Evolutionary conservation across 2,888 invertebrate genomes (phyloP).

Genomic region (Nemapogon koenigi): DNA sequence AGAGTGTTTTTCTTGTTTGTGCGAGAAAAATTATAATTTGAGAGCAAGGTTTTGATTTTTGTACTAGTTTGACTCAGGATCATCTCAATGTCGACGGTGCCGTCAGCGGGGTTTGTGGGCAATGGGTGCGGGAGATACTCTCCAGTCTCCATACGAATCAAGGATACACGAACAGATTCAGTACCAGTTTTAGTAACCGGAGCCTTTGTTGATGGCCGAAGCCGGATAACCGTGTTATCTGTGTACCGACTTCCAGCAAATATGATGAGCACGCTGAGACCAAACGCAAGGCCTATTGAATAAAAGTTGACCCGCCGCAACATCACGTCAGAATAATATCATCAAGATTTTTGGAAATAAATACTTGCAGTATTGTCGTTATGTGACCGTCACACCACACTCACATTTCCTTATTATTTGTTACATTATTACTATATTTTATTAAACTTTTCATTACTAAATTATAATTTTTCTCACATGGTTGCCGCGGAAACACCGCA

Average conservation of each 20-base stretch:
- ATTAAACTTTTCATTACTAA: conserved; percentile 34
- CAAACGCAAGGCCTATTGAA: conserved; percentile 59
- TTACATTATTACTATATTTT: conserved; percentile 42
- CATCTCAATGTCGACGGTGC: conserved; percentile 39
- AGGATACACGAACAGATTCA: too few species aligned
- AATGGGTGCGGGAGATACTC: conserved; percentile 28
- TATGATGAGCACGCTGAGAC: conserved; percentile 57
- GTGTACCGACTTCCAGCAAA: conserved; percentile 63
- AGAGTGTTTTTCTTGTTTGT: conserved; percentile 71
- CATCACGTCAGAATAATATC: conserved; percentile 49
- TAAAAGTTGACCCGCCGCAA: conserved; percentile 59
- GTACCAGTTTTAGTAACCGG: too few species aligned
- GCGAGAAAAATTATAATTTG: conserved; percentile 38
- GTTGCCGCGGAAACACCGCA: conserved; percentile 62
- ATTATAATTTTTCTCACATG: conserved; percentile 43
- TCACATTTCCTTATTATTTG: too few species aligned
- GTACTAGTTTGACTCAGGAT: conserved; percentile 41
- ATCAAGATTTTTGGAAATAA: too few species aligned
- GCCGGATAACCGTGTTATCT: conserved; percentile 57
- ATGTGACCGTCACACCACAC: too few species aligned
- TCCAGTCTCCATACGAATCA: too few species aligned
- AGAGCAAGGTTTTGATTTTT: conserved; percentile 44
- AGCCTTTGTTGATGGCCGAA: conserved; percentile 27
- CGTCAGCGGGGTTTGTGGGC: conserved; percentile 44
- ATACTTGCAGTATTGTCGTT: too few species aligned